Base-by-base conservation (phyloP, 2,888 invertebrate species). In the Andrena minutula region DNA sequence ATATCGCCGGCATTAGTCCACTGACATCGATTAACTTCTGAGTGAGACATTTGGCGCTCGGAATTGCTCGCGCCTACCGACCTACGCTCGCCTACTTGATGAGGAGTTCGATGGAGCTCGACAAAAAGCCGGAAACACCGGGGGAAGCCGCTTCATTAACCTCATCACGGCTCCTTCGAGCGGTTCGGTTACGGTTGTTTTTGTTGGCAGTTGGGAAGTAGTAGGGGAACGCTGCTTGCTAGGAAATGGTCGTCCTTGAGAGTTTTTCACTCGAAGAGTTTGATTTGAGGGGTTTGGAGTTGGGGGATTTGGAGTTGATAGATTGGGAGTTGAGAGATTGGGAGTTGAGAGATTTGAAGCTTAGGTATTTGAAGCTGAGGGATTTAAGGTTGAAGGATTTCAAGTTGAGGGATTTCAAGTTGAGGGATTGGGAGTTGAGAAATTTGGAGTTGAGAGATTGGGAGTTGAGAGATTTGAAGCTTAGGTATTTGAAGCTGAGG, bases 21-120 rank as follows among this genome's bases (percentile, higher is more conserved):
- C 56, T 65, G 47, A 65, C 47, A 66, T 47, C 79, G 76, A 77
- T 79, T 79, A 82, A 53, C 71, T 61, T n/a, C 8, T 30, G 66
- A 89, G 86, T 88, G 79, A 89, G 89, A 89, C 86, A 83, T 86
- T 86, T 77, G 73, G 63, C 51, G 60, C 71, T 64, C 30, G 75
- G n/a, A 20, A 65, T 70, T 28, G 65, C n/a, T 20, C 23, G 12
- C n/a, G 16, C n/a, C 8, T 12, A 47, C 16, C 26, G 2, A 23
- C 53, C 64, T 20, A 12, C 53, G 61, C 63, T 20, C 12, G 28
- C 8, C n/a, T 1, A 10, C 20, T n/a, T 20, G 20, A 53, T 23
- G 53, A 6, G 16, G 28, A 28, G 10, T 65, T 78, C 68, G 69
- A 8, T 10, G 23, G 16, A 16, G 12, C 4, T 7, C 8, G 23